Evolutionary conservation across 2,888 invertebrate genomes (phyloP).

Genomic region (Iphiclides podalirius): DNA sequence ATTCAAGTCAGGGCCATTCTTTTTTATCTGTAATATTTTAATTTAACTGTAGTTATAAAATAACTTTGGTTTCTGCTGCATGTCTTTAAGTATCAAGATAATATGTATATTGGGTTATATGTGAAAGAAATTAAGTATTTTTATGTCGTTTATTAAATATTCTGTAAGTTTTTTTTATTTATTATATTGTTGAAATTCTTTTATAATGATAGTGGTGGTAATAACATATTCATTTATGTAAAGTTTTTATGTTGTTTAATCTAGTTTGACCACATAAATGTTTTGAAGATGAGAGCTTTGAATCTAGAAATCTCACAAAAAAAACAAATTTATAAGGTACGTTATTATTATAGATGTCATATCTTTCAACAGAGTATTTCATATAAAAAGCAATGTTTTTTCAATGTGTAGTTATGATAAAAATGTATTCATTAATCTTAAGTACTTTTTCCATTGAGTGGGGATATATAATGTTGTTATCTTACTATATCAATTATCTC

Average conservation of each 20-base stretch:
- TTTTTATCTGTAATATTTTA: neutral
- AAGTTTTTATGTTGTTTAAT: too few species aligned
- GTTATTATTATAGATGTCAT: too few species aligned
- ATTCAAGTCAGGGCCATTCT: neutral
- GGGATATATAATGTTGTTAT: neutral
- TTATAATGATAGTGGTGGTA: neutral
- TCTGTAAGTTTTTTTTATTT: neutral
- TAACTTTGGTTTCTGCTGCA: neutral
- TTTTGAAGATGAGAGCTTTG: too few species aligned
- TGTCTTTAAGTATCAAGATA: neutral
- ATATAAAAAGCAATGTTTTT: neutral
- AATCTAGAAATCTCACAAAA: too few species aligned
- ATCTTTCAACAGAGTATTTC: neutral
- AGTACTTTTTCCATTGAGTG: neutral
- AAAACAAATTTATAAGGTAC: too few species aligned
- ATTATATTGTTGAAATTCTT: neutral
- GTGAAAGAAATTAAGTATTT: neutral
- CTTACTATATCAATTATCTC: neutral
- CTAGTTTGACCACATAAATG: too few species aligned
- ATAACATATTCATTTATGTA: neutral
- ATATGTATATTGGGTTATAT: constrained; percentile 1
- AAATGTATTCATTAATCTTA: constrained; percentile 1
- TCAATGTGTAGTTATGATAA: constrained; percentile 5
- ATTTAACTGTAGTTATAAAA: neutral
- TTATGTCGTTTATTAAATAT: neutral